Evolutionary conservation across 2,797 vertebrate species (phyloP).

Genomic region (Acipenser transmontanus): DNA sequence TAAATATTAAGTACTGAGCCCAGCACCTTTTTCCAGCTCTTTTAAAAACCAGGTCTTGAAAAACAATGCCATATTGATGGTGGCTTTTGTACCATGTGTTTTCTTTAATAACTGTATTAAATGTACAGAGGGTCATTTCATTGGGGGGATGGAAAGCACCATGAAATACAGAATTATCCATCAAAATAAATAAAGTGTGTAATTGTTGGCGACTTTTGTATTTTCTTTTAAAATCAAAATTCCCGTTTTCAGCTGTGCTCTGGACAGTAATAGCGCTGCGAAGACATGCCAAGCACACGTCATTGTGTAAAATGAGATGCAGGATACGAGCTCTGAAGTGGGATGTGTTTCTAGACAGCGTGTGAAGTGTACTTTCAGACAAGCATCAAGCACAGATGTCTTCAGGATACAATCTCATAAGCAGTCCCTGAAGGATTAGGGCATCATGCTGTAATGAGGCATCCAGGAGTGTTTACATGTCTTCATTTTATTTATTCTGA

Average conservation of each 20-base stretch:
- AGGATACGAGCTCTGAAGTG: not conserved
- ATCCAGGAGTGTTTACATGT: not conserved
- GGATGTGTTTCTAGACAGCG: not conserved
- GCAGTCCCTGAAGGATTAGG: not conserved
- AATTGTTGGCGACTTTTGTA: not conserved
- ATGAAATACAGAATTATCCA: not conserved
- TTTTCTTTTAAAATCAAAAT: not conserved
- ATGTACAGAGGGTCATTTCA: constrained; percentile 1
- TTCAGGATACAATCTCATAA: not conserved
- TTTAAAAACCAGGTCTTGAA: not conserved
- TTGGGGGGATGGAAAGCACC: not conserved
- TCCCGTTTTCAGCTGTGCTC: not conserved
- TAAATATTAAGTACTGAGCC: not conserved
- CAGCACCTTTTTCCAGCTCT: not conserved
- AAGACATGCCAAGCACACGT: not conserved
- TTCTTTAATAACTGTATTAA: constrained; percentile 3
- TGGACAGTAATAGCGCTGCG: not conserved
- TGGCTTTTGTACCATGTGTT: not conserved
- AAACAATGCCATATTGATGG: not conserved
- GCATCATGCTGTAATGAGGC: not conserved
- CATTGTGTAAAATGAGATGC: not conserved
- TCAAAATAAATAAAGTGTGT: constrained; percentile 1
- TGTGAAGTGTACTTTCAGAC: not conserved
- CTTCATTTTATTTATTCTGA: not conserved
- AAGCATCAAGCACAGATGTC: not conserved